These are phyloP conservation scores for Alsophila aescularia DNA, from an alignment of 2,888 invertebrate species.

Conservation along the genomic window DNA sequence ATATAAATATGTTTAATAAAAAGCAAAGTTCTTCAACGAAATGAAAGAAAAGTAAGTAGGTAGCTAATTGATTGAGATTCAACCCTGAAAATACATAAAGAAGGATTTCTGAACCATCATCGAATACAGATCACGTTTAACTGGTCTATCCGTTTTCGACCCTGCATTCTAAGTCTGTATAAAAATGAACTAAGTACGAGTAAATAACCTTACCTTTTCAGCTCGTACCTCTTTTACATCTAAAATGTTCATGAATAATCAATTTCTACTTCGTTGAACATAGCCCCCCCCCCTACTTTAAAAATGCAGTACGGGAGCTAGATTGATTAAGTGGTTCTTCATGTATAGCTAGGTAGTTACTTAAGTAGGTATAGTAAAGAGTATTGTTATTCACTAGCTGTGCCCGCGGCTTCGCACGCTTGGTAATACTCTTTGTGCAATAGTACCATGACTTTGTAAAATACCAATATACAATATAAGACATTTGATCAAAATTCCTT, in stretches of 20 bases:
- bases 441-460: too few relatives aligned
- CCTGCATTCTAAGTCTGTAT: slow-evolving; percentile 21
- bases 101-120: slow-evolving; percentile 41
- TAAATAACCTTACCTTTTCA: slow-evolving; percentile 32
- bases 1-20: slow-evolving; percentile 26
- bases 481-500: too few relatives aligned
- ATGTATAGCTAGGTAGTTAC: slow-evolving; percentile 42
- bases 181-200: slow-evolving; percentile 34
- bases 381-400: neutral
- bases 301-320: slow-evolving; percentile 45
- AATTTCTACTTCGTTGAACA: slow-evolving; percentile 44
- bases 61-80: slow-evolving; percentile 24
- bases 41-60: slow-evolving; percentile 46
- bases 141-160: slow-evolving; percentile 33
- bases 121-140: slow-evolving; percentile 46
- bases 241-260: slow-evolving; percentile 57
- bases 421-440: too few relatives aligned
- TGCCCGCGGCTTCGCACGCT: too few relatives aligned
- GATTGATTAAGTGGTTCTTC: slow-evolving; percentile 46
- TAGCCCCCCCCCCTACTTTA: slow-evolving; percentile 41
- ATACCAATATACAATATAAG: too few relatives aligned
- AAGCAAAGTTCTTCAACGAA: slow-evolving; percentile 44
- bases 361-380: slow-evolving; percentile 3
- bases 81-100: slow-evolving; percentile 53
- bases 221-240: slow-evolving; percentile 45